Percentiles rank a stretch among this genome's conserved stretches.
These are phyloP conservation scores for Tympanuchus pallidicinctus DNA, from an alignment of 2,113 vertebrate species.

Conservation along the genomic window DNA sequence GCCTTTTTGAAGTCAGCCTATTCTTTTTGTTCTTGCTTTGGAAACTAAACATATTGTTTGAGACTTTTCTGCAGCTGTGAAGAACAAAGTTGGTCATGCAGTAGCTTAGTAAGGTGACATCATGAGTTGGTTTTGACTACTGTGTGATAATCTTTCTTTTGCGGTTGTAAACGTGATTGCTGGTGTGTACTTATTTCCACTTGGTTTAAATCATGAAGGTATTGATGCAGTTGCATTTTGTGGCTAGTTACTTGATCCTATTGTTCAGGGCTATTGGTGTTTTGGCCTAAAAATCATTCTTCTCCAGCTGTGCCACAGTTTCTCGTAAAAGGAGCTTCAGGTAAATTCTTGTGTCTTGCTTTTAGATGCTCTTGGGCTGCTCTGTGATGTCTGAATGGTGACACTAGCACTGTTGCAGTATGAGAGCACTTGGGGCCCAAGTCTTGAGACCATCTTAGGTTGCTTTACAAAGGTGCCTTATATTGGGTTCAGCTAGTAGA, in stretches of 20 bases:
- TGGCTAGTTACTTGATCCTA: neutral
- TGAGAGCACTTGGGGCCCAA: neutral
- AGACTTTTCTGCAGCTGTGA: constrained; percentile 33
- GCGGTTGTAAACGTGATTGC: neutral
- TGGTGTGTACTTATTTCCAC: neutral
- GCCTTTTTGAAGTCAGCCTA: constrained; percentile 23
- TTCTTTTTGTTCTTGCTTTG: neutral
- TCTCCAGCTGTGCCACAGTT: neutral
- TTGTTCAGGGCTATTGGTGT: neutral
- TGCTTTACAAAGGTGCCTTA: neutral
- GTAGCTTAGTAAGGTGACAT: neutral
- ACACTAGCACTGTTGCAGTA: fast-evolving
- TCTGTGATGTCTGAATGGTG: neutral
- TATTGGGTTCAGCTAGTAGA: neutral
- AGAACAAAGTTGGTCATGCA: constrained; percentile 8
- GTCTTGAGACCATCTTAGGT: neutral
- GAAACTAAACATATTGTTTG: neutral
- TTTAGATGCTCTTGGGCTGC: neutral
- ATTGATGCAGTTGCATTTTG: neutral
- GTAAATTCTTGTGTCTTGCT: neutral
- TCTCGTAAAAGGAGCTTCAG: neutral
- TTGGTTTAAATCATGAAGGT: neutral
- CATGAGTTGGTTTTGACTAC: neutral
- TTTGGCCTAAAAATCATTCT: neutral
- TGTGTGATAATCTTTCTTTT: neutral